Evolutionary conservation across 2,113 vertebrate genomes (phyloP).

Genomic region (Anarhynchus alexandrinus): DNA sequence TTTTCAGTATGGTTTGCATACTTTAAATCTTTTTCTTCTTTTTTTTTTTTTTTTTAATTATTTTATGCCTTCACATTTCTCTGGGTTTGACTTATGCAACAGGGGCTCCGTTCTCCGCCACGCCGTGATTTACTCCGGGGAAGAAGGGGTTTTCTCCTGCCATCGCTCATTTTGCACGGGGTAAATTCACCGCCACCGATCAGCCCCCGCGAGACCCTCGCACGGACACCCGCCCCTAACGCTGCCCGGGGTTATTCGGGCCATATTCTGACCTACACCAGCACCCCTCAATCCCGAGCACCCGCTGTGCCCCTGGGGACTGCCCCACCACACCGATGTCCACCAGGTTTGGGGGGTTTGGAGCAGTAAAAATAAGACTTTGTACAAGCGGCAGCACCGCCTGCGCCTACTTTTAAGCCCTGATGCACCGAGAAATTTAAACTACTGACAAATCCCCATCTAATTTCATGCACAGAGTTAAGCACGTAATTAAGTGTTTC

Average conservation of each 20-base stretch:
- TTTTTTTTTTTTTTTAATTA: neutral
- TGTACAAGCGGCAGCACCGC: neutral
- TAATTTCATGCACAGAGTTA: neutral
- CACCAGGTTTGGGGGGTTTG: fast-evolving
- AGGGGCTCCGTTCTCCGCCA: fast-evolving
- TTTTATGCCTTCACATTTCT: neutral
- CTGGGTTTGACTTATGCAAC: neutral
- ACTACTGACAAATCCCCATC: neutral
- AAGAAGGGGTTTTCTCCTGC: neutral
- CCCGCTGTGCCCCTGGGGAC: fast-evolving
- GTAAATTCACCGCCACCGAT: neutral
- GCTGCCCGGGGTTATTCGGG: neutral
- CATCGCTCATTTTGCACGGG: fast-evolving
- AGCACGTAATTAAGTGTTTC: neutral
- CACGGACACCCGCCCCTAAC: fast-evolving
- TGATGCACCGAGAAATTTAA: neutral
- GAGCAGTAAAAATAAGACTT: neutral
- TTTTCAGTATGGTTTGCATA: neutral
- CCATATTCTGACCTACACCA: fast-evolving
- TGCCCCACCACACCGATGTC: fast-evolving
- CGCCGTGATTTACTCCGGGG: fast-evolving
- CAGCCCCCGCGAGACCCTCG: fast-evolving
- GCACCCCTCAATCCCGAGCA: neutral
- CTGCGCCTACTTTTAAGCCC: neutral
- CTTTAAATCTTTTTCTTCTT: neutral